These are phyloP conservation scores for Laothoe populi DNA, from an alignment of 2,888 invertebrate genomes.

Conservation along the genomic window DNA sequence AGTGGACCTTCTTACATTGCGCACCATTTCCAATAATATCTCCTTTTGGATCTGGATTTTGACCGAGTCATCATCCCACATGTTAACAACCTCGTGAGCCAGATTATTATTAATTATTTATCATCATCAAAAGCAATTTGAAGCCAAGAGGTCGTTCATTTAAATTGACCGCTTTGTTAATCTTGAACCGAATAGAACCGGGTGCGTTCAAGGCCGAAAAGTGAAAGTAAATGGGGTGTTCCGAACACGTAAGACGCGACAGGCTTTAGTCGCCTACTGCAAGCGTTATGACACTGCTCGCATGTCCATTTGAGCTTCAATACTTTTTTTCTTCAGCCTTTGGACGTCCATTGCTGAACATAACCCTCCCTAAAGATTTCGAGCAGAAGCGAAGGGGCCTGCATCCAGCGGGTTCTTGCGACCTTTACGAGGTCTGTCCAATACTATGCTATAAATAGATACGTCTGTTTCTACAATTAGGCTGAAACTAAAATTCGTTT, in stretches of 20 bases:
- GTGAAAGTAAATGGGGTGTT: constrained; percentile 4
- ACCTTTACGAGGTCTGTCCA: too few species aligned
- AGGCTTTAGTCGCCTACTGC: neutral
- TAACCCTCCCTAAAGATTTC: too few species aligned
- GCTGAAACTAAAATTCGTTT: neutral
- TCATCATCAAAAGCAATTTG: neutral
- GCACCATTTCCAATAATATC: too few species aligned
- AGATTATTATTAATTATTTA: neutral
- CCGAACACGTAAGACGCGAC: neutral
- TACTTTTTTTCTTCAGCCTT: too few species aligned
- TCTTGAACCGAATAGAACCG: constrained; percentile 21
- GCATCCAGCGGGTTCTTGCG: too few species aligned
- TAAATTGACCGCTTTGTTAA: constrained; percentile 8
- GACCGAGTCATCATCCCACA: too few species aligned
- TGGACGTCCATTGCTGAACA: too few species aligned
- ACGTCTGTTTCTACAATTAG: neutral
- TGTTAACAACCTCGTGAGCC: neutral
- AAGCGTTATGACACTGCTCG: neutral
- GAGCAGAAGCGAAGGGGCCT: too few species aligned
- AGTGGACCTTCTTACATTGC: too few species aligned
- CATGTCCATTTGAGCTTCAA: too few species aligned
- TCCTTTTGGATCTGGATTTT: too few species aligned
- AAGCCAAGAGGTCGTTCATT: constrained; percentile 4
- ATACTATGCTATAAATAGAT: too few species aligned
- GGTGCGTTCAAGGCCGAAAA: constrained; percentile 3